Conservation (phyloP, 2,113 vertebrate genomes). For the Sigmodon hispidus region DNA sequence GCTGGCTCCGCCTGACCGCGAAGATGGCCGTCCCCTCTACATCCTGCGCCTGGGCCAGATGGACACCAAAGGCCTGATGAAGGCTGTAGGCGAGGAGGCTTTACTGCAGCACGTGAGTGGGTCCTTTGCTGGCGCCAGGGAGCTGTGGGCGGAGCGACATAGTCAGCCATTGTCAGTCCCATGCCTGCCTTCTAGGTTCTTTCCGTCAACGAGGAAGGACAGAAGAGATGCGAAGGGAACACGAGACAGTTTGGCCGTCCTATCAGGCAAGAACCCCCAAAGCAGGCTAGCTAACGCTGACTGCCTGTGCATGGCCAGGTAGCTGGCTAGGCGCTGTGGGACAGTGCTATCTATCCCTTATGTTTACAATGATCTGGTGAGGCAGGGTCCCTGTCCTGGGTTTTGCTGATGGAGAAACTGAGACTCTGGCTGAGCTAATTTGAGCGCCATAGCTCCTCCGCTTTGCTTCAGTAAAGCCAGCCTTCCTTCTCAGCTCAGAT, state of each 20-base stretch:
- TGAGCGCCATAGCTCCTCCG: not conserved
- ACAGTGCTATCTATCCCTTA: not conserved
- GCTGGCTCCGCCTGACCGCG: not conserved
- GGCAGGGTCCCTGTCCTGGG: not conserved
- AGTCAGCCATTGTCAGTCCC: not conserved
- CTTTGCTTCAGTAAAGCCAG: not conserved
- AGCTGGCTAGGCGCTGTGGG: not conserved
- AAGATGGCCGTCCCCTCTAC: constrained; percentile 89
- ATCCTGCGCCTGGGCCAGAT: constrained; percentile 91
- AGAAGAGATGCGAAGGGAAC: constrained; percentile 90
- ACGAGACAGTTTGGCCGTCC: constrained; percentile 88
- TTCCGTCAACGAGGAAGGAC: constrained; percentile 90
- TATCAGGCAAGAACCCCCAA: constrained; percentile 86
- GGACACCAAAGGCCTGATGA: constrained; percentile 92
- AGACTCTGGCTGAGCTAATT: too few relatives aligned
- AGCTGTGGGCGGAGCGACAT: accelerated
- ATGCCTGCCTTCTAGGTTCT: constrained; percentile 85
- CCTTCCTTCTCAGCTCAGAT: not conserved
- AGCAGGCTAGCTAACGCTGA: not conserved
- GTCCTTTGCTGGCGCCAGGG: accelerated
- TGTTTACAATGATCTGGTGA: not conserved
- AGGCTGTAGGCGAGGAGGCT: constrained; percentile 90
- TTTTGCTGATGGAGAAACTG: not conserved
- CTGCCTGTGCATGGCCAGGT: accelerated
- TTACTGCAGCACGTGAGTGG: constrained; percentile 88